Base-by-base conservation (phyloP, 2,888 invertebrate species). In the Harpagoxenus sublaevis region DNA sequence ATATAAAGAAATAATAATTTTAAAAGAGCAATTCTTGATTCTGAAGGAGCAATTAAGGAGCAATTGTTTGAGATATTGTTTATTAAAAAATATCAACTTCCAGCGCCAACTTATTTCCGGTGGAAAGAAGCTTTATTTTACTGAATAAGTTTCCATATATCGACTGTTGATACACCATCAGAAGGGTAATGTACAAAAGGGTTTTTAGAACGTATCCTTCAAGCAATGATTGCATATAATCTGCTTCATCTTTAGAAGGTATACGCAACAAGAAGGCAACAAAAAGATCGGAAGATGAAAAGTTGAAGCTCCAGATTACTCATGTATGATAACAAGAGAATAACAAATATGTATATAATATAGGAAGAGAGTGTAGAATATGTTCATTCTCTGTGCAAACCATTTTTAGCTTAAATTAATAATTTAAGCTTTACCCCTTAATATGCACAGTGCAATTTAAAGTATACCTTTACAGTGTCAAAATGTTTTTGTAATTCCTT, bases 171-270 rank as follows among this genome's bases (percentile, higher is more conserved):
- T 75, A 15, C 15, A 53, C 45, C 23, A 23, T 23, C 10, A 39
- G 18, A 51, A 15, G 15, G 48, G 63, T 51, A 62, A 71, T 2
- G 4, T 35, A 35, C 23, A 31, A n/a, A 45, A 15, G 3, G 4
- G 31, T n/a, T n/a, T 23, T 31, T 5, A 23, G n/a, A 35, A 39
- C 2, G 6, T 60, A 75, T 6, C 35, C 23, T 23, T 48, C 9
- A 8, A 39, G 35, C 6, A 18, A 42, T 10, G 12, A n/a, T 3
- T 28, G 10, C 5, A n/a, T 31, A 31, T 31, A 73, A 18, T 42
- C 42, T 55, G 5, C 10, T 23, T 55, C n/a, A 71, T 53, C 78
- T 55, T 71, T 70, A 18, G 71, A 15, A n/a, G 71, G 12, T 78
- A 53, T 3, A 45, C 5, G 4, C 0, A 39, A 53, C 3, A n/a